Evolutionary conservation across 2,888 invertebrate species (phyloP).

Genomic region (Leptopterna dolabrata): DNA sequence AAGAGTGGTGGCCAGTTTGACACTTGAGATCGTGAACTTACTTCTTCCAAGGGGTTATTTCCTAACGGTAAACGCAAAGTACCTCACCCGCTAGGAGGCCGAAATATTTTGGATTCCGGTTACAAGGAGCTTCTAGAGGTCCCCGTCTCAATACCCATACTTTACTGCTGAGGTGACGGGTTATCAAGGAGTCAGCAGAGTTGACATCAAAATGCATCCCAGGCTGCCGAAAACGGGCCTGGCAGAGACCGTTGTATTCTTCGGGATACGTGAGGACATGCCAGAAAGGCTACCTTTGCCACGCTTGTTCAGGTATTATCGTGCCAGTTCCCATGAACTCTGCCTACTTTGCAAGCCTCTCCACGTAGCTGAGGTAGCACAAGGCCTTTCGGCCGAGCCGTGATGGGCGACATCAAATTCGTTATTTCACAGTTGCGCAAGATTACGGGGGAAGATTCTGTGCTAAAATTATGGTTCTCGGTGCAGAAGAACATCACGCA

Average conservation of each 20-base stretch:
- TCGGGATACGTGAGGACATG: not conserved
- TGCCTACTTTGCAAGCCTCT: not conserved
- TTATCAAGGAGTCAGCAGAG: not conserved
- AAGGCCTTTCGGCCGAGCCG: not conserved
- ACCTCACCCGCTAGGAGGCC: not conserved
- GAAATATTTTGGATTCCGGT: not conserved
- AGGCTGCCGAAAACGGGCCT: not conserved
- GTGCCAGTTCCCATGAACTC: constrained; percentile 3
- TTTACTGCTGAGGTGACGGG: not conserved
- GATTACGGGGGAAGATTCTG: too few species aligned
- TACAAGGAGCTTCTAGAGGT: not conserved
- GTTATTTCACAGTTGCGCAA: not conserved
- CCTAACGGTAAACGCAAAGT: not conserved
- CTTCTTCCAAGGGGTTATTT: not conserved
- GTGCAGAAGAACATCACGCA: too few species aligned
- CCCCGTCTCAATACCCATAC: not conserved
- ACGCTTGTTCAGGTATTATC: not conserved
- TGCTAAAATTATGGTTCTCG: too few species aligned
- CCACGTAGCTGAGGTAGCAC: not conserved
- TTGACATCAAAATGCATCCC: not conserved
- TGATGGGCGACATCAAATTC: not conserved
- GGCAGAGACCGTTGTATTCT: not conserved
- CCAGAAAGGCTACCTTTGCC: not conserved
- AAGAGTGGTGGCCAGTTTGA: not conserved
- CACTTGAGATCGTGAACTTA: not conserved